Evolutionary conservation across 2,113 vertebrate species (phyloP).

Genomic region (Anseranas semipalmata): DNA sequence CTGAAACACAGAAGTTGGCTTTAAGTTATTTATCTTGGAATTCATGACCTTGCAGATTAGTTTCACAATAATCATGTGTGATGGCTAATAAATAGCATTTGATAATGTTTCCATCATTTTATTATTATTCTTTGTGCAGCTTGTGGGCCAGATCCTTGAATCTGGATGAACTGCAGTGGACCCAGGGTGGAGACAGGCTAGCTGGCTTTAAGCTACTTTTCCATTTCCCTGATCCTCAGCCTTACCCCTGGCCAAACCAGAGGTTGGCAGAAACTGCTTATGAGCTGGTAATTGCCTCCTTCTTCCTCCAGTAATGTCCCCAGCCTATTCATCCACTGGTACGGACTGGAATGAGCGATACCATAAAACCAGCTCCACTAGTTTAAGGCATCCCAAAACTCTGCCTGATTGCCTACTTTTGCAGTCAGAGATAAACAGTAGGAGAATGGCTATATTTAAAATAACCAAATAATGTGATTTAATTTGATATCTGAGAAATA

Average conservation of each 20-base stretch:
- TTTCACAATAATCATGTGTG: neutral
- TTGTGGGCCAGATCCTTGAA: slow-evolving; percentile 29
- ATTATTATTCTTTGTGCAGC: slow-evolving; percentile 4
- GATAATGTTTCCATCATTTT: neutral
- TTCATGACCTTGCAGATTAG: neutral
- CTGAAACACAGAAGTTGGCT: neutral
- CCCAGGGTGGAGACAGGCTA: slow-evolving; percentile 18
- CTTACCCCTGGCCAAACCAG: slow-evolving; percentile 28
- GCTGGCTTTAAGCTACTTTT: slow-evolving; percentile 43
- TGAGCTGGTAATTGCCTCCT: slow-evolving; percentile 23
- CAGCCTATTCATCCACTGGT: neutral
- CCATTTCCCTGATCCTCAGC: neutral
- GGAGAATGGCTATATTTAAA: neutral
- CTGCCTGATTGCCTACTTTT: neutral
- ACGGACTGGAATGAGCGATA: neutral
- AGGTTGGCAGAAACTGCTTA: slow-evolving; percentile 43
- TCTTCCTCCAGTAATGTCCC: slow-evolving; percentile 5
- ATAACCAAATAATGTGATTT: neutral
- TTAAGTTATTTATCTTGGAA: neutral
- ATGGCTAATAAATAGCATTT: slow-evolving; percentile 16
- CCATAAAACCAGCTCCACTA: neutral
- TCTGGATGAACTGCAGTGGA: slow-evolving; percentile 22
- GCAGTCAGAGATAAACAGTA: neutral
- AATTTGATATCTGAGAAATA: slow-evolving; percentile 2
- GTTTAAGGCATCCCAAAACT: neutral